A percentile compares a stretch with the other conserved stretches of the same genome.
Evolutionary conservation across 2,797 vertebrate genomes (phyloP).

Genomic region (Eulemur coronatus): DNA sequence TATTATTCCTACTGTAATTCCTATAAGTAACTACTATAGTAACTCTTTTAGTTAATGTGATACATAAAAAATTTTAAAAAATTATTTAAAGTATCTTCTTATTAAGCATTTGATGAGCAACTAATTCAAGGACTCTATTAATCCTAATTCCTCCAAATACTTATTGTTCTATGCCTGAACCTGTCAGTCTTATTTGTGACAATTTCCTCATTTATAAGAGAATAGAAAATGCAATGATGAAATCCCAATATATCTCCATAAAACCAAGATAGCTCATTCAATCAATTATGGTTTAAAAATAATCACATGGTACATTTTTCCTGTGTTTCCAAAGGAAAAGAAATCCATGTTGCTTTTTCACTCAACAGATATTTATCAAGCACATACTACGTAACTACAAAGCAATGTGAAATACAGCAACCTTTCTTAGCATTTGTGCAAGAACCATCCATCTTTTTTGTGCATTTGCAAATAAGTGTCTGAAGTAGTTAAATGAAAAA

Average conservation of each 20-base stretch:
- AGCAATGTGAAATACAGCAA: background rate
- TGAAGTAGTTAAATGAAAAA: conserved; percentile 50
- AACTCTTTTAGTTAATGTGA: background rate
- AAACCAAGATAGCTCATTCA: background rate
- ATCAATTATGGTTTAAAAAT: background rate
- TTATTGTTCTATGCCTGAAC: background rate
- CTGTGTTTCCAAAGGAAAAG: background rate
- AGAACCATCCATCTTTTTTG: background rate
- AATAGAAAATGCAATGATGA: background rate
- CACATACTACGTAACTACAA: background rate
- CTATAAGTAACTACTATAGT: background rate
- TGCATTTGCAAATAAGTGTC: background rate
- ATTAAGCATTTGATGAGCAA: background rate
- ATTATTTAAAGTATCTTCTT: background rate
- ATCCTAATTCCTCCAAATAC: background rate
- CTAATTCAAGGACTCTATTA: background rate
- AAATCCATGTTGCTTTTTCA: background rate
- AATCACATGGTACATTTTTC: background rate
- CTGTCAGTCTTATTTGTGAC: background rate
- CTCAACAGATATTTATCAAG: background rate
- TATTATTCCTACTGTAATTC: background rate
- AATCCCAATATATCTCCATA: background rate
- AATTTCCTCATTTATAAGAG: conserved; percentile 7
- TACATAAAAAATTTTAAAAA: background rate
- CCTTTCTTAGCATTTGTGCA: background rate